Evolutionary conservation across 2,113 vertebrate genomes (phyloP), one percentile per base, ranked within the genome.

Genomic region (Tupaia chinensis): DNA sequence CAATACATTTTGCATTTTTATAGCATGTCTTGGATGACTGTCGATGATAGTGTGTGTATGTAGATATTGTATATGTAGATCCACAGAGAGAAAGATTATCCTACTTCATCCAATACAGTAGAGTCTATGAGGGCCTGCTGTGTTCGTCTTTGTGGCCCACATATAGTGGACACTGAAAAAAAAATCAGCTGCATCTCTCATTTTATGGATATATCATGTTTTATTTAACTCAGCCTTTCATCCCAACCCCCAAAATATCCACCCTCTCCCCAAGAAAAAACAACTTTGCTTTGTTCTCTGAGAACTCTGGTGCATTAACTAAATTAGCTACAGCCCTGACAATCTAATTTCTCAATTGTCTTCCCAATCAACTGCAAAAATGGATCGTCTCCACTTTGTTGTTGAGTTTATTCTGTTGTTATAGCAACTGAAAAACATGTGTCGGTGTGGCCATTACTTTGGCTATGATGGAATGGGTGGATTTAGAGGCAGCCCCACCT

Each of bases 301-400:
- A 74, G 72, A 87, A 91, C 20, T 79, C 78, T 32, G 15, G 29
- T 83, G 60, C 9, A 23, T 13, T 74, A 82, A 80, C 29, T 83
- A 89, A 89, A n/a, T 91, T 44, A 84, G 20, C 74, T 15, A 29
- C 1, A 27, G 27, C 17, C 17, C 53, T 13, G 5, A 84, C 60
- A 61, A 80, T 58, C 32, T 20, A 80, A 25, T 92, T 91, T 89
- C 19, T 85, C 73, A n/a, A 29, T 25, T 87, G 29, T 80, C 61
- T 77, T 95, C 60, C 56, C 61, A 87, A 83, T 87, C 80, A 95
- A n/a, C 58, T 69, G 13, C 29, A 73, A 79, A 94, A 92, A 88
- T 19, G 13, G 68, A 86, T 91, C 58, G 27, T 77, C 69, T 95
- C 58, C 25, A 63, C 29, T 70, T 32, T 54, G 2, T 25, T 76